Base-by-base conservation (phyloP, 2,797 vertebrate genomes). In the Vireo griseus region DNA sequence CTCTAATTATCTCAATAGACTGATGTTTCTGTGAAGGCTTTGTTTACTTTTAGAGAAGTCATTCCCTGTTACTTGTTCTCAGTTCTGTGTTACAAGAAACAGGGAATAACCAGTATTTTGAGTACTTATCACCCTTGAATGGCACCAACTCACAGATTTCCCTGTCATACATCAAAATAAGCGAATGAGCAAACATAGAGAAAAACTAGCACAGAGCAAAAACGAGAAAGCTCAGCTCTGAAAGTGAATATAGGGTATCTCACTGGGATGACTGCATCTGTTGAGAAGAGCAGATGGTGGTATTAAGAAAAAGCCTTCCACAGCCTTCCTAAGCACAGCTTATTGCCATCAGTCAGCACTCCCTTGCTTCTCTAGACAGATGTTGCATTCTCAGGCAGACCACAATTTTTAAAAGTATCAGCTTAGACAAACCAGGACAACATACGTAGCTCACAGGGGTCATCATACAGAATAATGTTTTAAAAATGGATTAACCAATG, bases 311-410 rank as follows among this genome's bases (percentile, higher is more conserved):
- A 94, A 93, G n/a, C 86, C 47, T 91, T 54, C 61, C 82, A 45
- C 33, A 75, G 77, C 75, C 71, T 83, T 86, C 52, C 74, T 95
- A 93, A 96, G 94, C 86, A 77, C 82, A 86, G 94, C 90, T 92
- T 95, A 93, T 2, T 16, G 3, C 71, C 68, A 94, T 89, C 83
- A 94, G 86, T n/a, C 80, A 81, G 48, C 77, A 85, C 42, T 39
- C 68, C 33, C 55, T 40, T 59, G 65, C 76, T 86, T 86, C 51
- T 74, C 68, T 59, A 73, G 51, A 55, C 88, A 96, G 88, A 97
- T 83, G 89, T 75, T 93, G n/a, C 40, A n/a, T 62, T 92, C 68
- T 78, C 12, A 0, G 71, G 66, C 66, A 90, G 33, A 89, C 66
- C 2, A 63, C 16, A 62, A 50, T 86, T 87, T 90, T 73, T 3